Base-by-base conservation (phyloP, 2,113 vertebrate genomes). In the Sterrhoptilus dennistouni region DNA sequence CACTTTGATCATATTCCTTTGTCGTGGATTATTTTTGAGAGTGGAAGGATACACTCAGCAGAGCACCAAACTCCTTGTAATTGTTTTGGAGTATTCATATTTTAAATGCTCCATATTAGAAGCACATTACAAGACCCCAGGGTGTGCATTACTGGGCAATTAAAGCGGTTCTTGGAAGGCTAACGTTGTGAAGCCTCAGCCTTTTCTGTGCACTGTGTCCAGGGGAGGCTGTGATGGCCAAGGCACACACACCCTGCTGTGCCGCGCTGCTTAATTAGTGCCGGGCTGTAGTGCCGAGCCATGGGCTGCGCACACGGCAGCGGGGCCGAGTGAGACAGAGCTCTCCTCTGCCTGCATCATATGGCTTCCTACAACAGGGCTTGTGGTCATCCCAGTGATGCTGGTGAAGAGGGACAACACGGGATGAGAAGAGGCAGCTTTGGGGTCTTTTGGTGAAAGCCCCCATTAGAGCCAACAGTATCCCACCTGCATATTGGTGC, bases 101-200 rank as follows among this genome's bases (percentile, higher is more conserved):
- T 94, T 94, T 94, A 94, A 95, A 92, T 44, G 83, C 64, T 89
- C 56, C 61, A 31, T 96, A 96, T 97, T 96, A 96, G 93, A 84
- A 94, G 95, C 88, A 90, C 89, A 96, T 97, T 96, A 96, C 89
- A 94, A 95, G 95, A 84, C 96, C 94, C 95, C 95, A 93, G 96
- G 94, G 95, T 96, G 95, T 95, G 95, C 95, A 92, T 97, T 97
- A 92, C 93, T 91, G 96, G 86, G 90, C 95, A 94, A 95, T 97
- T 96, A 96, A 93, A 96, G 80, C 5, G 0, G 66, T 84, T 95
- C 96, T 95, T 96, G 94, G 95, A 96, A 95, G 90, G 89, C 83
- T 84, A 87, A 72, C 90, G n/a, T 42, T 31, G 83, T 11, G 9
- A 69, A 89, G 90, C 95, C 83, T 76, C 83, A 64, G 95, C 90